A percentile compares a stretch with the other conserved stretches of the same genome.
Conservation (phyloP, 30 jellyfish, hydroid and myxozoan species). For the Morbakka virulenta region DNA sequence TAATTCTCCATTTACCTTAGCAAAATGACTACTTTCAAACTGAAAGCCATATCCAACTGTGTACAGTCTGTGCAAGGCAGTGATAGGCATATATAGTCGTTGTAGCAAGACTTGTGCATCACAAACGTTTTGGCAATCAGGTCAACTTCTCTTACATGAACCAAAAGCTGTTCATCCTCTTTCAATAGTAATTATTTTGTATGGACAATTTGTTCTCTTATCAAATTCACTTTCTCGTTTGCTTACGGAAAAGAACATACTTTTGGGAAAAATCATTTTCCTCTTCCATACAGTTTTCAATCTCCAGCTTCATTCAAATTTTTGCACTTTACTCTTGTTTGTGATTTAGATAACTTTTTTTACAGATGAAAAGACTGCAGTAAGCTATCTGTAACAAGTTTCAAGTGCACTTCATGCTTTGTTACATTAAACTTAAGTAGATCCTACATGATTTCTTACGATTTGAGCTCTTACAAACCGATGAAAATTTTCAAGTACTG, state of each 20-base stretch:
- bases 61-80: background rate
- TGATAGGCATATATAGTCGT: background rate
- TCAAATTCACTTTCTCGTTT: background rate
- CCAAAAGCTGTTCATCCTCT: background rate
- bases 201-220: background rate
- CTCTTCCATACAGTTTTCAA: too few relatives aligned
- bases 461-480: too few relatives aligned
- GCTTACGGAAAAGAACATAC: slow-evolving; percentile 4
- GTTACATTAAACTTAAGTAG: too few relatives aligned
- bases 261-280: slow-evolving; percentile 11
- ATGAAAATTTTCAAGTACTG: too few relatives aligned
- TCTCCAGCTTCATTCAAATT: too few relatives aligned
- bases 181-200: background rate
- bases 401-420: too few relatives aligned
- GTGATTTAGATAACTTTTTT: too few relatives aligned
- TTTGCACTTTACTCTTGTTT: too few relatives aligned
- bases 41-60: slow-evolving; percentile 1
- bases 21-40: slow-evolving; percentile 11
- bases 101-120: slow-evolving; percentile 14
- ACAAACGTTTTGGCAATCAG: slow-evolving; percentile 4
- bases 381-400: too few relatives aligned
- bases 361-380: too few relatives aligned
- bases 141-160: background rate
- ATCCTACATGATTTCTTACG: too few relatives aligned
- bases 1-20: too few relatives aligned